Percentiles rank a stretch among this genome's conserved stretches.
Conservation (phyloP, 2,888 invertebrate genomes). For the Cyrtodaria siliqua region DNA sequence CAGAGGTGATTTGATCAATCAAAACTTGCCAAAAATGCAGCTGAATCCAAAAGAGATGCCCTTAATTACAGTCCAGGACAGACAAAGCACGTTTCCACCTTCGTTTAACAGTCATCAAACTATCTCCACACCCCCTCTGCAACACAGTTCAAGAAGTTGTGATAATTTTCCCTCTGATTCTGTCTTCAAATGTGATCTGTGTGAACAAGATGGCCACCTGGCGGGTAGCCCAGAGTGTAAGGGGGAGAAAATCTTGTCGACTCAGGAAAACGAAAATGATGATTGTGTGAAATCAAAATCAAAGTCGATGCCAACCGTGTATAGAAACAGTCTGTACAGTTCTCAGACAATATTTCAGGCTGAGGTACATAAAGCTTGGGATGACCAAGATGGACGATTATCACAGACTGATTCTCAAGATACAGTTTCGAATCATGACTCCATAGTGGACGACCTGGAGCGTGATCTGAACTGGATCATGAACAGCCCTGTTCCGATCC, state of each 20-base stretch:
- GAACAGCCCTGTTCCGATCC: constrained; percentile 44
- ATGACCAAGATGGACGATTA: constrained; percentile 56
- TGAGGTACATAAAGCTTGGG: constrained; percentile 82
- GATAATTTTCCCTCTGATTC: constrained; percentile 61
- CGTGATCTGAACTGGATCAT: constrained; percentile 76
- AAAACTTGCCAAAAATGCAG: constrained; percentile 57
- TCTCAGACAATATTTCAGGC: constrained; percentile 80
- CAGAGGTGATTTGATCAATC: constrained; percentile 46
- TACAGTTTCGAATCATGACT: constrained; percentile 61
- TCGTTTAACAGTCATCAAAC: constrained; percentile 75
- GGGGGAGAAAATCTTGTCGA: constrained; percentile 23
- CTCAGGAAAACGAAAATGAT: constrained; percentile 64
- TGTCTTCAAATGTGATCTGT: constrained; percentile 64
- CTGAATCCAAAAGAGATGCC: constrained; percentile 34
- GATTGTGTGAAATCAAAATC: constrained; percentile 66
- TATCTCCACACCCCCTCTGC: constrained; percentile 61
- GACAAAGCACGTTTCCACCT: constrained; percentile 77
- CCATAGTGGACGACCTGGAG: constrained; percentile 70
- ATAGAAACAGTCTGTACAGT: constrained; percentile 63
- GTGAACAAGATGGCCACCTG: constrained; percentile 61
- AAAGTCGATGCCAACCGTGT: constrained; percentile 74
- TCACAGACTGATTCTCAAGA: constrained; percentile 68
- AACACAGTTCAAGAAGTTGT: constrained; percentile 68
- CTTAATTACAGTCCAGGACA: constrained; percentile 53
- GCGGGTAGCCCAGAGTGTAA: constrained; percentile 52